These are phyloP conservation scores for Mycalesis mineus DNA, from an alignment of 2,888 invertebrate species.

Conservation along the genomic window DNA sequence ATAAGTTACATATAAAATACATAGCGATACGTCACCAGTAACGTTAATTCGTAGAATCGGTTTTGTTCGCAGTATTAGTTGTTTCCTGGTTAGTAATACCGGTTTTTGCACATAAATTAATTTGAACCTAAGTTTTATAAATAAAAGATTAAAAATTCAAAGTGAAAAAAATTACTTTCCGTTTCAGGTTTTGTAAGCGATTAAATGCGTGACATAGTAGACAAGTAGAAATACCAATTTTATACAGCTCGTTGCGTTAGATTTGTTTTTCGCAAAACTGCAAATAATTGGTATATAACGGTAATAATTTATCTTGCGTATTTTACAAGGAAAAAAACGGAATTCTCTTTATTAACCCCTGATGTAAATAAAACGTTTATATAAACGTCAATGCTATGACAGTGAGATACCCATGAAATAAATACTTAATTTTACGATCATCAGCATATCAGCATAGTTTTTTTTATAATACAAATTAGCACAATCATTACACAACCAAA, in stretches of 20 bases:
- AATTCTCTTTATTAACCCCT: no score
- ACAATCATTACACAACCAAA: neutral
- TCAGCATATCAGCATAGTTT: neutral
- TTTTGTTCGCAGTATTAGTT: neutral
- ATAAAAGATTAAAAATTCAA: neutral
- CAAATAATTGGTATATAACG: no score
- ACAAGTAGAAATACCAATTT: no score
- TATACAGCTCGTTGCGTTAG: no score
- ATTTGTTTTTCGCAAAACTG: no score
- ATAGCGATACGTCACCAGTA: neutral
- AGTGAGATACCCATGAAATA: neutral
- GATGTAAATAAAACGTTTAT: no score
- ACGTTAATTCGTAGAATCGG: neutral
- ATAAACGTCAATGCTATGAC: neutral
- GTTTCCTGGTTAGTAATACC: constrained; percentile 2
- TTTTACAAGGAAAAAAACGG: no score
- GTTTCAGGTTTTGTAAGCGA: neutral
- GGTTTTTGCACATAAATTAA: neutral
- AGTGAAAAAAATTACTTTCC: neutral
- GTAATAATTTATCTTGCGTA: no score
- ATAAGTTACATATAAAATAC: neutral
- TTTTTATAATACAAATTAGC: neutral
- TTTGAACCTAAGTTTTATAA: neutral
- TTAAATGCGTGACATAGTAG: no score
- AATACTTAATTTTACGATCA: neutral